Evolutionary conservation across 2,888 invertebrate species (phyloP).

Genomic region (Palloptera scutellata): DNA sequence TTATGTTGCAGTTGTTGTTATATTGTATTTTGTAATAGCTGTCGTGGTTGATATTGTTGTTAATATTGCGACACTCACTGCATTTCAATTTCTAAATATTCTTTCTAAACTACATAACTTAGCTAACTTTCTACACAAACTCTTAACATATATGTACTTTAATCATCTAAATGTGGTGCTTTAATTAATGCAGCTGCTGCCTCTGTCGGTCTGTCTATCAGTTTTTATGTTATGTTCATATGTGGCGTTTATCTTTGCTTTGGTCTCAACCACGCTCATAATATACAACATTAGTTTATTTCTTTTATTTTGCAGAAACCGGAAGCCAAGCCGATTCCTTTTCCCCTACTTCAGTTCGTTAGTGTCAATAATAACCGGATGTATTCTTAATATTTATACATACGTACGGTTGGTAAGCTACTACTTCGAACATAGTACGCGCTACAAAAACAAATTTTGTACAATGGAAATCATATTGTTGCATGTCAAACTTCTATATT

Average conservation of each 20-base stretch:
- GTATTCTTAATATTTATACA: conserved; percentile 31
- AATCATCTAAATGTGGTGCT: neutral
- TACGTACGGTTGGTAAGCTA: neutral
- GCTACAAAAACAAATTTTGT: too few species aligned
- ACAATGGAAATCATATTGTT: too few species aligned
- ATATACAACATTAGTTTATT: too few species aligned
- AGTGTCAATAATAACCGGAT: conserved; percentile 27
- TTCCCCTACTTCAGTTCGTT: neutral
- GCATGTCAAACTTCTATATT: too few species aligned
- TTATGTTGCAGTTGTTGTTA: neutral
- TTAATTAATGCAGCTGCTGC: conserved; percentile 2
- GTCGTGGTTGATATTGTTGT: neutral
- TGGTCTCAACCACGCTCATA: too few species aligned
- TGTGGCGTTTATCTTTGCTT: too few species aligned
- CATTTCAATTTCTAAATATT: neutral
- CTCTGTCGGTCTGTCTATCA: too few species aligned
- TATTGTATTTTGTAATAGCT: too few species aligned
- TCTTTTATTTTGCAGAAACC: neutral
- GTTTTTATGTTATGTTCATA: too few species aligned
- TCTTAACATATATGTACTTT: neutral
- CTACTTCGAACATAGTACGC: neutral
- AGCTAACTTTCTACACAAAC: too few species aligned
- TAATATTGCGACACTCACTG: neutral
- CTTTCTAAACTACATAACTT: too few species aligned
- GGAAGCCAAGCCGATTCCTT: neutral